Conservation (phyloP, 1,140 invertebrate genomes). For the Pachyrhynchus sulphureomaculatus region DNA sequence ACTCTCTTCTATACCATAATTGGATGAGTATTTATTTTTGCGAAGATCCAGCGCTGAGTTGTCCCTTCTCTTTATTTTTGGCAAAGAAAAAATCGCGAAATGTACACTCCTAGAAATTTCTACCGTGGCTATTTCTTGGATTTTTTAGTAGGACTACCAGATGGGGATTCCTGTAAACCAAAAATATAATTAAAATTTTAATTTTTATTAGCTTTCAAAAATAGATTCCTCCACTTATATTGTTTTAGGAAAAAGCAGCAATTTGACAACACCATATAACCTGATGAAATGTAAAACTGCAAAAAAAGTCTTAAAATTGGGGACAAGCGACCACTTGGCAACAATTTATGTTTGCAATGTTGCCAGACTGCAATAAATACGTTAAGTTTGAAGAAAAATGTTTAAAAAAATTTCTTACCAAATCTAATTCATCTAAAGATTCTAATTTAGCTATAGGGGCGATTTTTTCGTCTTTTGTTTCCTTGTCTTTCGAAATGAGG, state of each 20-base stretch:
- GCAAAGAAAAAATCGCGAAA: constrained; percentile 5
- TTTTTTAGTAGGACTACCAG: constrained; percentile 46
- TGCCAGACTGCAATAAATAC: background rate
- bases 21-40: background rate
- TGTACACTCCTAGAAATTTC: constrained; percentile 3
- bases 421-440: constrained; percentile 66
- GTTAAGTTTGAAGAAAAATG: background rate
- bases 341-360: too few species aligned
- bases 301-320: too few species aligned
- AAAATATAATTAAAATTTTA: background rate
- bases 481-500: constrained; percentile 38
- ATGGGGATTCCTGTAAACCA: constrained; percentile 46
- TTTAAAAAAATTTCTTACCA: constrained; percentile 39
- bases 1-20: background rate
- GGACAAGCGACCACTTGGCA: too few species aligned
- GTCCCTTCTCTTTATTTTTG: constrained; percentile 14
- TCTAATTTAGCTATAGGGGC: constrained; percentile 67
- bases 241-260: too few species aligned
- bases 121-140: constrained; percentile 39
- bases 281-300: too few species aligned
- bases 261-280: too few species aligned
- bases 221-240: too few species aligned
- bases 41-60: background rate
- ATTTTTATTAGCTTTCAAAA: too few species aligned
- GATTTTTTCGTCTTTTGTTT: constrained; percentile 42